Percentiles rank a stretch among this genome's conserved stretches.
Evolutionary conservation across 2,797 vertebrate genomes (phyloP).

Genomic region (Esox masquinongy): DNA sequence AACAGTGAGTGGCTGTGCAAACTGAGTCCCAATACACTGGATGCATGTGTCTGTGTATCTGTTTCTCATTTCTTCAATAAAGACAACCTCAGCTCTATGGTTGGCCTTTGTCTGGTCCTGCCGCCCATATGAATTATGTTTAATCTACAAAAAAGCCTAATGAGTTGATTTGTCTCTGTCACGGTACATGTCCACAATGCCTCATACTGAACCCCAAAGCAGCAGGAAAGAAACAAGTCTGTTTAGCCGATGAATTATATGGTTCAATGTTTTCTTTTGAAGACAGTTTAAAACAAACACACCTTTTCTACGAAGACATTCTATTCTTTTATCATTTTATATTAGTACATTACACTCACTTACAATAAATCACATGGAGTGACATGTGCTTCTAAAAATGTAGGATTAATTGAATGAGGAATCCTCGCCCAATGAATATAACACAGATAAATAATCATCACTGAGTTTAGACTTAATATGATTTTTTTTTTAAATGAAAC

Average conservation of each 20-base stretch:
- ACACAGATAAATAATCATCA: neutral
- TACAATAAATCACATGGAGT: neutral
- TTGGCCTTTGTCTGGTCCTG: slow-evolving; percentile 24
- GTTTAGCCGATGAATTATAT: neutral
- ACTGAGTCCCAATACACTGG: neutral
- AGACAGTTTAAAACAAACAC: neutral
- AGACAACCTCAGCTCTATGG: slow-evolving; percentile 18
- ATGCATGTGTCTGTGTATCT: slow-evolving; percentile 16
- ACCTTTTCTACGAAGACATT: neutral
- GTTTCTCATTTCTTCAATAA: slow-evolving; percentile 32
- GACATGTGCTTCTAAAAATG: neutral
- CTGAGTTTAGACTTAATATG: neutral
- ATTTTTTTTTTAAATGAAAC: neutral
- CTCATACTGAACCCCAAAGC: neutral
- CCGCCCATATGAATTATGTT: slow-evolving; percentile 10
- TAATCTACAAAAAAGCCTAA: slow-evolving; percentile 9
- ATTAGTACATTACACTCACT: neutral
- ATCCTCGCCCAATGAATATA: neutral
- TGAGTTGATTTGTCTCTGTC: neutral
- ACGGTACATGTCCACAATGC: neutral
- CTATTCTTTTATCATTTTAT: neutral
- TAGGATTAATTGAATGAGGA: neutral
- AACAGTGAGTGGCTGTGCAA: neutral
- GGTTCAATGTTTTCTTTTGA: neutral
- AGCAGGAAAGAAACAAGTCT: neutral